These are phyloP conservation scores for Serripes groenlandicus DNA, from an alignment of 2,888 invertebrate species.

Conservation along the genomic window DNA sequence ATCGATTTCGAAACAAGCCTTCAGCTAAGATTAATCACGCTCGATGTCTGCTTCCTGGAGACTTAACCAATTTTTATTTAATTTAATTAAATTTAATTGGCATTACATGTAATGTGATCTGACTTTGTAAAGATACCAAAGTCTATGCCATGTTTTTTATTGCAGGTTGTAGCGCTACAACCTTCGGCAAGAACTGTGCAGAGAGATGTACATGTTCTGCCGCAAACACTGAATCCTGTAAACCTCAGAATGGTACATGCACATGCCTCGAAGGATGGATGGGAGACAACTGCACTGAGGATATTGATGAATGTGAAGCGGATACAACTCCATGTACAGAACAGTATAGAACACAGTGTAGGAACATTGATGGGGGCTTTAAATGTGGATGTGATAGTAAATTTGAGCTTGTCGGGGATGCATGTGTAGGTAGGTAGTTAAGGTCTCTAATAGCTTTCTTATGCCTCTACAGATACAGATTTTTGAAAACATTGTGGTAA, in stretches of 20 bases:
- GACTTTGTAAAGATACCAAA: too few species aligned
- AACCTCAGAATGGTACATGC: constrained; percentile 49
- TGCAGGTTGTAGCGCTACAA: constrained; percentile 14
- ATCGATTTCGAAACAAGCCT: too few species aligned
- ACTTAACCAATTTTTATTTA: too few species aligned
- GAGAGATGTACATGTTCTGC: constrained; percentile 27
- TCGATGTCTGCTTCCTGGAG: too few species aligned
- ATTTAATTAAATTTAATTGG: too few species aligned
- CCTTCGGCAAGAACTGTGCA: constrained; percentile 43
- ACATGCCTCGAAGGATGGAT: constrained; percentile 53
- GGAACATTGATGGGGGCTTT: constrained; percentile 30
- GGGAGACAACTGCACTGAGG: constrained; percentile 30
- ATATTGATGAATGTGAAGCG: constrained; percentile 51
- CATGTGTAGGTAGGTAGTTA: constrained; percentile 18
- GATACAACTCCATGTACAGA: neutral
- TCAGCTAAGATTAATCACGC: too few species aligned
- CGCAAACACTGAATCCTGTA: constrained; percentile 44
- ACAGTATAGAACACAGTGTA: constrained; percentile 7
- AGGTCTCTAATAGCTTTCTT: too few species aligned
- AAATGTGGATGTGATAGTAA: constrained; percentile 37
- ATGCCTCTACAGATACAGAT: too few species aligned
- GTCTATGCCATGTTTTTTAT: too few species aligned
- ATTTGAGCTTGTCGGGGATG: neutral
- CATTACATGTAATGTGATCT: too few species aligned
- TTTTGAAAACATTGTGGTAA: too few species aligned